A percentile compares a stretch with the other conserved stretches of the same genome.
Conservation (phyloP, 2,113 vertebrate species). For the Salminus brasiliensis region DNA sequence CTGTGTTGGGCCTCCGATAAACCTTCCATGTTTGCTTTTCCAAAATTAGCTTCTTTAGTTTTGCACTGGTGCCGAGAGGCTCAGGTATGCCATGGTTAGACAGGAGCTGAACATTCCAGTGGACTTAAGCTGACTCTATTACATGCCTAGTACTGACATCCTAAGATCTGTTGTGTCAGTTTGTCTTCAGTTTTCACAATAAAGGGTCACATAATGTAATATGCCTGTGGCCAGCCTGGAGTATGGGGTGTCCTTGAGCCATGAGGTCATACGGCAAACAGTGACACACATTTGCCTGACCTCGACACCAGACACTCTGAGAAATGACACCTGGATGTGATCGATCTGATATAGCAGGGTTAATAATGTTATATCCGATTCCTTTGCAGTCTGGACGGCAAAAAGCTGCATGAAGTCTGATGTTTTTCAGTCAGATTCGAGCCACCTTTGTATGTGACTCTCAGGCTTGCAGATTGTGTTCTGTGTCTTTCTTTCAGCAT, state of each 20-base stretch:
- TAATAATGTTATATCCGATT: neutral
- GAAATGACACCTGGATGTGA: constrained; percentile 7
- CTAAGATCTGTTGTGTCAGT: constrained; percentile 10
- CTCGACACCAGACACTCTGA: neutral
- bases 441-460: too few relatives aligned
- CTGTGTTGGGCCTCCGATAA: too few relatives aligned
- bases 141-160: neutral
- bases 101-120: neutral
- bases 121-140: neutral
- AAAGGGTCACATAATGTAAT: constrained; percentile 29
- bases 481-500: too few relatives aligned
- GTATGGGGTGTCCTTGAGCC: constrained; percentile 19
- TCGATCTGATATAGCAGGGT: neutral
- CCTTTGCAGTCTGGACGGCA: too few relatives aligned
- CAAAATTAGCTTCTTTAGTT: too few relatives aligned
- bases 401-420: too few relatives aligned
- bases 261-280: constrained; percentile 49
- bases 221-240: constrained; percentile 10
- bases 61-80: too few relatives aligned
- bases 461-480: too few relatives aligned
- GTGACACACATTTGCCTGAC: constrained; percentile 6
- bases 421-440: too few relatives aligned
- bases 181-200: constrained; percentile 29
- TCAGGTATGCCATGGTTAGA: too few relatives aligned
- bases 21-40: too few relatives aligned